Percentiles rank a stretch among this genome's conserved stretches.
Evolutionary conservation across 1,140 invertebrate species (phyloP).

Genomic region (Manduca sexta): DNA sequence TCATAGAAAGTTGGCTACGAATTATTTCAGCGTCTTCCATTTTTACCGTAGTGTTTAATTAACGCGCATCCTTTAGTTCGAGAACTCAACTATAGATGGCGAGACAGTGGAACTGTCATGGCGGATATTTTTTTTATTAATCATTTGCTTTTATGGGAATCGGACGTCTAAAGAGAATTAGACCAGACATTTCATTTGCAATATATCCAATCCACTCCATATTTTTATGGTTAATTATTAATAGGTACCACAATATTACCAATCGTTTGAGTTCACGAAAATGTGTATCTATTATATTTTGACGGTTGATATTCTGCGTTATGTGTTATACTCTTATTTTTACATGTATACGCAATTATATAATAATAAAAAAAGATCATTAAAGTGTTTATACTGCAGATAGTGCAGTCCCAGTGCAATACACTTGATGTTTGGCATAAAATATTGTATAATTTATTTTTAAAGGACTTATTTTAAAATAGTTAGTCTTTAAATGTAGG

Average conservation of each 20-base stretch:
- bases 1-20: slow-evolving; percentile 64
- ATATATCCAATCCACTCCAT: too few relatives aligned
- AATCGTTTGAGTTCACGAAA: not conserved
- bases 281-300: not conserved
- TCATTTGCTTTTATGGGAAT: too few relatives aligned
- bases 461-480: slow-evolving; percentile 31
- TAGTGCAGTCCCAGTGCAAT: slow-evolving; percentile 59
- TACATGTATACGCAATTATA: slow-evolving; percentile 23
- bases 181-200: too few relatives aligned
- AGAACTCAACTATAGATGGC: slow-evolving; percentile 1
- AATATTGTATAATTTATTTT: slow-evolving; percentile 51
- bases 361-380: slow-evolving; percentile 12
- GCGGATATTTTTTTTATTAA: not conserved
- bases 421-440: slow-evolving; percentile 45
- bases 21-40: slow-evolving; percentile 71
- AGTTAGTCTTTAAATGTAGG: slow-evolving; percentile 16
- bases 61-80: slow-evolving; percentile 4
- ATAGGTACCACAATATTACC: not conserved
- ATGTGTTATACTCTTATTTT: slow-evolving; percentile 12
- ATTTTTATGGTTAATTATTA: not conserved
- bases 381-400: slow-evolving; percentile 31
- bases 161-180: too few relatives aligned
- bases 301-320: not conserved
- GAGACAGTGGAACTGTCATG: slow-evolving; percentile 1
- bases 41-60: slow-evolving; percentile 35